A percentile compares a stretch with the other conserved stretches of the same genome.
phyloP scores from a whole-genome alignment of 2,888 invertebrate species.

The Oxycera nigricornis region DNA sequence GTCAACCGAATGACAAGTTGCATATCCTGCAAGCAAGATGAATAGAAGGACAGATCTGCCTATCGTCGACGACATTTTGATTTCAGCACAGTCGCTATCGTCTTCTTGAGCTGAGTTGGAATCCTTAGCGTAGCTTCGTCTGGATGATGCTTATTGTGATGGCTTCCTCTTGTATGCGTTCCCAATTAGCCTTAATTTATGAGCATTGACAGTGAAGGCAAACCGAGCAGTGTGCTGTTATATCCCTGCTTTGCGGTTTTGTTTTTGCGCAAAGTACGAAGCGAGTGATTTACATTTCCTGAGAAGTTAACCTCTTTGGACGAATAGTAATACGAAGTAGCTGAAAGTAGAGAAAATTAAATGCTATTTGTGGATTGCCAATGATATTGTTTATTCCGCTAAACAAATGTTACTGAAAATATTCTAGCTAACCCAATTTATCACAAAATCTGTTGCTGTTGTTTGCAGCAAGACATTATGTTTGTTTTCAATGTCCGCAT shows the following conservation, averaged over 20 bases:
- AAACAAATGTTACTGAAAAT: neutral
- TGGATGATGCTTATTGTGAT: neutral
- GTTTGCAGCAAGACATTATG: too few relatives aligned
- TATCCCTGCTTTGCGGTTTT: neutral
- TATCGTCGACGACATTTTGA: constrained; percentile 36
- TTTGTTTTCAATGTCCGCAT: too few relatives aligned
- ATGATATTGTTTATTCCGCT: neutral
- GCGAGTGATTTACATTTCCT: constrained; percentile 57
- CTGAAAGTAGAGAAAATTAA: neutral
- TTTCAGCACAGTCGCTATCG: neutral
- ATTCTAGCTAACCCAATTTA: neutral
- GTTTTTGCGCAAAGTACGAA: constrained; percentile 21
- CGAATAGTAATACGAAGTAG: constrained; percentile 4
- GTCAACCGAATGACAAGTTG: constrained; percentile 37
- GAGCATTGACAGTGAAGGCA: neutral
- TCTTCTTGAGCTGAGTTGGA: neutral
- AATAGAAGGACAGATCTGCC: constrained; percentile 40
- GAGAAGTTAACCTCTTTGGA: constrained; percentile 40
- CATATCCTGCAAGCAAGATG: constrained; percentile 35
- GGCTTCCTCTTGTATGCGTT: neutral
- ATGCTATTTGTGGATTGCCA: too few relatives aligned
- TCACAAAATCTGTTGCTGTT: neutral
- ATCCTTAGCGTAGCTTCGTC: neutral
- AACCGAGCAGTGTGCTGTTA: neutral
- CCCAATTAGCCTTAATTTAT: neutral